Percentiles rank a stretch among this genome's conserved stretches.
Conservation (phyloP, 2,113 vertebrate species). For the Strix aluco region DNA sequence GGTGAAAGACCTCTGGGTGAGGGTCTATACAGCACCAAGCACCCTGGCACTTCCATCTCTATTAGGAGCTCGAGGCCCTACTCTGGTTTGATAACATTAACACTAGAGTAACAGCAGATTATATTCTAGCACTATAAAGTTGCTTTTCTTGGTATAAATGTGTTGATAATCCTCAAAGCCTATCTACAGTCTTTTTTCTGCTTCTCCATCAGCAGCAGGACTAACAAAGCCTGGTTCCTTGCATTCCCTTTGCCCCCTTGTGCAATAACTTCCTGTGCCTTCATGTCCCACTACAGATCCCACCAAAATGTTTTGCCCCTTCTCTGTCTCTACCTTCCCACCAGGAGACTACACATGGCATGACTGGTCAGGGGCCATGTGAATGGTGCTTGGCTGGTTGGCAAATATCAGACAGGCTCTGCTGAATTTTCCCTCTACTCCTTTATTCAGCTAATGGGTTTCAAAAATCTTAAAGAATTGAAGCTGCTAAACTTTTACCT, state of each 20-base stretch:
- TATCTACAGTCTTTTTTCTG: background rate
- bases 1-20: background rate
- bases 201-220: background rate
- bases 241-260: accelerated
- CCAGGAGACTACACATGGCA: background rate
- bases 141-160: background rate
- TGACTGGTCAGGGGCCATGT: background rate
- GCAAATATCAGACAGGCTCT: background rate
- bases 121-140: background rate
- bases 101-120: background rate
- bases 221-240: background rate
- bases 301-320: background rate
- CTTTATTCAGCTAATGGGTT: background rate
- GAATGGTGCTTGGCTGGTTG: accelerated
- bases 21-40: background rate
- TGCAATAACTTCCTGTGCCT: background rate
- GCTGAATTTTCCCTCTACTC: background rate
- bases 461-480: background rate
- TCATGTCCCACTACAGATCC: background rate
- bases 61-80: background rate
- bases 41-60: background rate
- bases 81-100: background rate
- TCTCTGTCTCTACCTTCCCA: background rate
- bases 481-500: background rate
- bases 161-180: background rate